Base-by-base conservation (phyloP, 2,113 vertebrate species). In the Lampris megalopsis region DNA sequence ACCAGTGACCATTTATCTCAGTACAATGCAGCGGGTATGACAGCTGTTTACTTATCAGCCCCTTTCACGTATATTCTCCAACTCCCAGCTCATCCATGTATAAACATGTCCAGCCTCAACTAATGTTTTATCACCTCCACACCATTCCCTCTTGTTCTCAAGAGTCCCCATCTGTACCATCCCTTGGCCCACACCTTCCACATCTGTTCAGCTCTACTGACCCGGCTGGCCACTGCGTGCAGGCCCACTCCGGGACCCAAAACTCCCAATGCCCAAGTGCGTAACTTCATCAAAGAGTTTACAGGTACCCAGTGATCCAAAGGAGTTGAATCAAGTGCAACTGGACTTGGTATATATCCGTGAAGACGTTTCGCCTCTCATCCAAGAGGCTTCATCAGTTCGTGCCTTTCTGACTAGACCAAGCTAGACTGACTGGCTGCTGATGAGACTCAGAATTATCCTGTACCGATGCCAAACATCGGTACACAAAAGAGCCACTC, bases 41-140 rank as follows among this genome's bases (percentile, higher is more conserved):
- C 75, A 66, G 56, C 59, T 9, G 42, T 66, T 83, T 13, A 54
- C 63, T 13, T 36, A 54, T 71, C 84, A 57, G 81, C 81, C 60
- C 74, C 67, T 83, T 63, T 80, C 75, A 80, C 82, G 45, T 69
- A 13, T 58, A 45, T 70, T 85, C 9, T 78, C 54, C 81, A 5
- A 35, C 63, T 40, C n/a, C 9, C 49, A 3, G 9, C 13, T 52
- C 58, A 54, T 76, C 81, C 7, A 5, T 71, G 75, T 72, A 77
- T 77, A 35, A 82, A 57, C 40, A 69, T 56, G 69, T 73, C 62
- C 56, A 62, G 48, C 5, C 24, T 42, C 6, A 9, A n/a, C 36
- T 57, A 24, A 75, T 49, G 49, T 68, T 78, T 5, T 54, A 42
- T 41, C 70, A 61, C 73, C 52, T 41, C 64, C 52, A 48, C 36